Percentiles rank a stretch among this genome's conserved stretches.
These are phyloP conservation scores for Leptinotarsa lineolata DNA, from an alignment of 1,140 invertebrate species.

Conservation along the genomic window DNA sequence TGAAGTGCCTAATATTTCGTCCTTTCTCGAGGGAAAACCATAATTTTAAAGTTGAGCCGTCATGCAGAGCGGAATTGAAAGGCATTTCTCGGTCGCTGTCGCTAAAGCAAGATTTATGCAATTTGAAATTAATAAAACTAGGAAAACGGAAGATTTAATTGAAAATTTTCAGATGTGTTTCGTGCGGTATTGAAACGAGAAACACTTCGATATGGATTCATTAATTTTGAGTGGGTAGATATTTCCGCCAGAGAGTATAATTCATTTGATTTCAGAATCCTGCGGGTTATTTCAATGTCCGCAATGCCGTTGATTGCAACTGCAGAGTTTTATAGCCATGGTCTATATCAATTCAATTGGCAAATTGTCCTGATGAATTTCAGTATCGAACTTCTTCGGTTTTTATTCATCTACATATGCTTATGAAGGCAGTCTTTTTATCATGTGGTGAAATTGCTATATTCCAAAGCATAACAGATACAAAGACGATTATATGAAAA, in stretches of 20 bases:
- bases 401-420: no score
- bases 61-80: not conserved
- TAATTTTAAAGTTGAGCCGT: slow-evolving; percentile 20
- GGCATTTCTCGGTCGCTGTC: not conserved
- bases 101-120: not conserved
- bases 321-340: no score
- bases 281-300: not conserved
- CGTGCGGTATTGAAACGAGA: not conserved
- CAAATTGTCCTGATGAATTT: no score
- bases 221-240: not conserved
- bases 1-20: slow-evolving; percentile 11
- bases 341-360: no score
- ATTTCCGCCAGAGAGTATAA: not conserved
- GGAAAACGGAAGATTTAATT: not conserved
- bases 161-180: not conserved
- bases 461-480: no score
- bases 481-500: no score
- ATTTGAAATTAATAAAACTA: not conserved
- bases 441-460: no score
- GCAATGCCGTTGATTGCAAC: not conserved
- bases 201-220: not conserved
- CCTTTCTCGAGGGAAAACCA: not conserved
- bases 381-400: no score
- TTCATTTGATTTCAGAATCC: not conserved
- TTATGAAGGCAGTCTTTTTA: no score